These are phyloP conservation scores for Diarsia rubi DNA, from an alignment of 2,888 invertebrate genomes.

Conservation along the genomic window DNA sequence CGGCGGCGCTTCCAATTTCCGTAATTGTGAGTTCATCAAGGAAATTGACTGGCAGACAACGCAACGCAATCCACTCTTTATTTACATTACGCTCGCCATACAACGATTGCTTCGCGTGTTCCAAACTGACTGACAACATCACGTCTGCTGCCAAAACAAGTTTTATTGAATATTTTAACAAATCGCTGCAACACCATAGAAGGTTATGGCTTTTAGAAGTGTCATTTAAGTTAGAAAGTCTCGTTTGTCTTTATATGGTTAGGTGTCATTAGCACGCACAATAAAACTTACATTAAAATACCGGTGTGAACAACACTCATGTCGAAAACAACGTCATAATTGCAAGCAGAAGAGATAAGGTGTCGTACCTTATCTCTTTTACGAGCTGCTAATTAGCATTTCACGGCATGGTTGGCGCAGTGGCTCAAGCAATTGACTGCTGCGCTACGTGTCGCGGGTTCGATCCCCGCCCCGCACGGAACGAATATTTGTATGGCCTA, in stretches of 20 bases:
- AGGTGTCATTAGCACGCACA: conserved; percentile 24
- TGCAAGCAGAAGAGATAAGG: background rate
- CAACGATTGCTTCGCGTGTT: conserved; percentile 75
- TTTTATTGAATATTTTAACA: conserved; percentile 70
- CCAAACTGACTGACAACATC: conserved; percentile 70
- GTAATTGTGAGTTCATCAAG: conserved; percentile 89
- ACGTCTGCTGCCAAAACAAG: conserved; percentile 66
- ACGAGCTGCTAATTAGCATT: background rate
- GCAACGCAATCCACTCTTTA: conserved; percentile 81
- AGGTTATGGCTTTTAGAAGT: conserved; percentile 36
- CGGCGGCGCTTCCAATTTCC: conserved; percentile 84
- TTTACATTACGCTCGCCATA: conserved; percentile 76
- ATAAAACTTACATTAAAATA: conserved; percentile 36
- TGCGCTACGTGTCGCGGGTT: too few relatives aligned
- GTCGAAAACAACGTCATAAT: conserved; percentile 6
- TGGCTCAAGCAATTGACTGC: too few relatives aligned
- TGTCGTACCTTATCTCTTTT: background rate
- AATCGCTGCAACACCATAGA: conserved; percentile 45
- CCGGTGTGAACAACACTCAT: conserved; percentile 11
- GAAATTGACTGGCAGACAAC: conserved; percentile 87
- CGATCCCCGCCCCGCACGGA: too few relatives aligned
- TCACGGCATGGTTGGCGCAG: background rate
- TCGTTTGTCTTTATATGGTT: conserved; percentile 36
- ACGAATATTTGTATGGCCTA: too few relatives aligned
- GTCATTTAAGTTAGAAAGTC: conserved; percentile 49